Conservation (phyloP, 2,113 vertebrate genomes). For the Elgaria multicarinata region DNA sequence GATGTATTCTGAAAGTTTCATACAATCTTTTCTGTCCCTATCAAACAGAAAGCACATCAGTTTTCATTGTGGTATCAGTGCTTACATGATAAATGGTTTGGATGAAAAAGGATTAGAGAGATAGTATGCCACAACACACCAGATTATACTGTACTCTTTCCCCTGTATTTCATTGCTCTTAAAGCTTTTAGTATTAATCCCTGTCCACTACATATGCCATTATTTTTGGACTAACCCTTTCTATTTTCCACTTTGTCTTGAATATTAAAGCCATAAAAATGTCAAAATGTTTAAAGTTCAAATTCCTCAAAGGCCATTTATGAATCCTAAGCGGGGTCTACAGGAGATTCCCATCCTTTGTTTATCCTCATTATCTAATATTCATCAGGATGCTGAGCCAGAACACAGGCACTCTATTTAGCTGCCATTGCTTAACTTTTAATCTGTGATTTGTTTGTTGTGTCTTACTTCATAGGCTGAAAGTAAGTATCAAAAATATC, state of each 20-base stretch:
- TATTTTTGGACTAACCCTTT: neutral
- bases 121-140: neutral
- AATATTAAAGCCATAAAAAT: neutral
- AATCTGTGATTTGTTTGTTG: neutral
- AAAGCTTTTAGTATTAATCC: neutral
- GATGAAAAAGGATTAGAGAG: constrained; percentile 17
- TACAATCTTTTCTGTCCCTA: neutral
- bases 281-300: neutral
- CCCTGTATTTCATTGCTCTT: neutral
- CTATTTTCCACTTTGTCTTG: neutral
- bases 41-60: neutral
- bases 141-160: neutral
- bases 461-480: neutral
- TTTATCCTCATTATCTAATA: neutral
- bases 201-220: neutral
- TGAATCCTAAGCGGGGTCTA: neutral
- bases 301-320: neutral
- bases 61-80: neutral
- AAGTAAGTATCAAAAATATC: neutral
- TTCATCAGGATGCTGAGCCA: neutral
- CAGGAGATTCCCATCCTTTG: neutral
- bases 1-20: neutral
- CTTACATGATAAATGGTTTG: neutral
- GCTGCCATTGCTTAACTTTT: neutral
- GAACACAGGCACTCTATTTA: neutral